These are phyloP conservation scores for Clarias gariepinus DNA, from an alignment of 2,113 vertebrate species.

Conservation along the genomic window DNA sequence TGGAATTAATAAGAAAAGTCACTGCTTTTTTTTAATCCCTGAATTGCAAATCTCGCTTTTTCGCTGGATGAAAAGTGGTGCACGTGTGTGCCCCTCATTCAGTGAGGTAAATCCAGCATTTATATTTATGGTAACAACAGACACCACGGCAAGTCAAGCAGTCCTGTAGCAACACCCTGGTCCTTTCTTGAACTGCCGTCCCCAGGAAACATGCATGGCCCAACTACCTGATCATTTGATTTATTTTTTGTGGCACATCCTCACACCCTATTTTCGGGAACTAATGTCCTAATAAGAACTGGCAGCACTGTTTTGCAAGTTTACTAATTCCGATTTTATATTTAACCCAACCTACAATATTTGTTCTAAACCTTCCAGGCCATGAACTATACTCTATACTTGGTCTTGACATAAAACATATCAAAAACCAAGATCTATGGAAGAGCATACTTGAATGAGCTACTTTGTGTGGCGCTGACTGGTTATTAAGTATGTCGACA, in stretches of 20 bases:
- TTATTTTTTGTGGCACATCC: background rate
- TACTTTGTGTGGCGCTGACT: background rate
- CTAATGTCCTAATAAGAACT: background rate
- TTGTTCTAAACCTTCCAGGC: background rate
- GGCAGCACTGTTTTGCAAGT: background rate
- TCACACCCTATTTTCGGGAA: background rate
- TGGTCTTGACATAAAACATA: background rate
- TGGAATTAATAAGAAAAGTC: constrained; percentile 10
- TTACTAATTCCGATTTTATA: background rate
- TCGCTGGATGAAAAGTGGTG: background rate
- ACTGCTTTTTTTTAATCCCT: background rate
- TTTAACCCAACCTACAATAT: background rate
- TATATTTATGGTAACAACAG: constrained; percentile 58
- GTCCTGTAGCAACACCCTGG: constrained; percentile 32
- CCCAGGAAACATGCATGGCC: constrained; percentile 15
- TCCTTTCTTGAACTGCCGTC: constrained; percentile 30
- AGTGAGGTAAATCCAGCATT: constrained; percentile 42
- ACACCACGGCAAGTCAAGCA: constrained; percentile 4
- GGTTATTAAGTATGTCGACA: background rate
- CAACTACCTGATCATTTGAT: constrained; percentile 11
- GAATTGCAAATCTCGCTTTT: background rate
- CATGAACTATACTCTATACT: background rate
- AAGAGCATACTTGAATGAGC: background rate
- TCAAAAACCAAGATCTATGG: background rate
- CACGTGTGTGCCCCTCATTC: constrained; percentile 19